Evolutionary conservation across 2,888 invertebrate genomes (phyloP).

Genomic region (Temnothorax rugatulus): DNA sequence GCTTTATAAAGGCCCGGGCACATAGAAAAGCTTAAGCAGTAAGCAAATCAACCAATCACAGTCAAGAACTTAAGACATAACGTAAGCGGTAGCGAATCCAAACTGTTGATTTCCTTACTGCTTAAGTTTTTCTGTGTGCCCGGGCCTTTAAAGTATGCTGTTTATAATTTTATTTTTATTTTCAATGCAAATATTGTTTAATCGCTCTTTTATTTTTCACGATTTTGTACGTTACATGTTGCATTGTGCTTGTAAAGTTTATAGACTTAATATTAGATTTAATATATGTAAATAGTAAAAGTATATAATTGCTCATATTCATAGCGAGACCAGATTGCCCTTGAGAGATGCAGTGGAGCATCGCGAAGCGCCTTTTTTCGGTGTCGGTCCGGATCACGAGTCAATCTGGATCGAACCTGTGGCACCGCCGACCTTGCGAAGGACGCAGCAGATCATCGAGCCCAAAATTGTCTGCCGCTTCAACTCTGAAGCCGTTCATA

Average conservation of each 20-base stretch:
- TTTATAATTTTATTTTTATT: not conserved
- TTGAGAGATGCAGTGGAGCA: slow-evolving; percentile 91
- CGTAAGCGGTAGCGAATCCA: too few relatives aligned
- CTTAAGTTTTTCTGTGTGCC: too few relatives aligned
- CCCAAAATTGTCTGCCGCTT: slow-evolving; percentile 89
- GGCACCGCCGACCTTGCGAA: slow-evolving; percentile 80
- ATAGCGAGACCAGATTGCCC: slow-evolving; percentile 86
- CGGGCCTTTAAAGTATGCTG: not conserved
- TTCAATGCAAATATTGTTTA: not conserved
- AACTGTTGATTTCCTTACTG: too few relatives aligned
- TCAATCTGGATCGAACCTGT: slow-evolving; percentile 84
- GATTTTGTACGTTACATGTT: not conserved
- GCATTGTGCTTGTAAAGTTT: too few relatives aligned
- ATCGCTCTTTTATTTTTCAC: not conserved
- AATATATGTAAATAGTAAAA: not conserved
- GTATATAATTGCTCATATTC: not conserved
- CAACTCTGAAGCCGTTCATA: slow-evolving; percentile 90
- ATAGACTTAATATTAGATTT: not conserved
- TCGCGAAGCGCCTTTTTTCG: slow-evolving; percentile 81
- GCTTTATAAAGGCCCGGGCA: too few relatives aligned
- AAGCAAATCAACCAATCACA: too few relatives aligned
- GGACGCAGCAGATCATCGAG: slow-evolving; percentile 68
- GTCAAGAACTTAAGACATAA: too few relatives aligned
- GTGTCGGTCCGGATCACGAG: slow-evolving; percentile 74
- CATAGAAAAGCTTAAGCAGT: too few relatives aligned